Evolutionary conservation across 2,888 invertebrate species (phyloP), one percentile per base, ranked within the genome.

Genomic region (Gibbula magus): DNA sequence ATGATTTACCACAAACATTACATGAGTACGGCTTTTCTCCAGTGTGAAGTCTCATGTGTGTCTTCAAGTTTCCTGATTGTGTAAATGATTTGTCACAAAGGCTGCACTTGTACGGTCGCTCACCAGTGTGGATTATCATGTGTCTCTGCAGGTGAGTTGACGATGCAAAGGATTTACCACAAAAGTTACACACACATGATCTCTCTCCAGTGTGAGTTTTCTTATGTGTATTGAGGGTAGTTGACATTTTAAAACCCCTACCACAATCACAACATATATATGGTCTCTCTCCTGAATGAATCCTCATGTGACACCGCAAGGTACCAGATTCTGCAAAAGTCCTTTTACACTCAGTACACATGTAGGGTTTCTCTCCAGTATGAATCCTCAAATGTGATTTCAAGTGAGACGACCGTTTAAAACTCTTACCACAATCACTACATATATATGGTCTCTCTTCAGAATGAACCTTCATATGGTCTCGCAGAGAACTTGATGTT

Each of bases 161-260:
- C 73, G 80, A 79, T 52, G 77, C 77, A 54, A 83, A 85, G 1
- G 80, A 79, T 18, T 81, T 66, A 13, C 78, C 78, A 75, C 85
- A 85, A 8, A 81, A 79, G 29, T 79, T 75, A 75, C 85, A 85
- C 77, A 78, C 75, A 51, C 32, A n/a, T n/a, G n/a, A n/a, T n/a
- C n/a, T n/a, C n/a, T n/a, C n/a, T n/a, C n/a, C n/a, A n/a, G n/a
- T n/a, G 67, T 85, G 85, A 16, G 81, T 79, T 53, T 81, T 81
- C 45, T 82, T 56, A 67, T 85, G 85, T 1, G 79, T 79, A 8
- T 79, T 77, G 25, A 85, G 79, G 22, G 77, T 81, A n/a, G 74
- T 75, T 20, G 83, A 81, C 29, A 81, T 75, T 67, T 79, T 83
- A 53, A 83, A 83, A 2, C 77, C 81, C 51, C 81, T 83, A 45